Percentiles rank a stretch among this genome's conserved stretches.
These are phyloP conservation scores for Zaprionus nigranus DNA, from an alignment of 1,140 invertebrate genomes.

Conservation along the genomic window DNA sequence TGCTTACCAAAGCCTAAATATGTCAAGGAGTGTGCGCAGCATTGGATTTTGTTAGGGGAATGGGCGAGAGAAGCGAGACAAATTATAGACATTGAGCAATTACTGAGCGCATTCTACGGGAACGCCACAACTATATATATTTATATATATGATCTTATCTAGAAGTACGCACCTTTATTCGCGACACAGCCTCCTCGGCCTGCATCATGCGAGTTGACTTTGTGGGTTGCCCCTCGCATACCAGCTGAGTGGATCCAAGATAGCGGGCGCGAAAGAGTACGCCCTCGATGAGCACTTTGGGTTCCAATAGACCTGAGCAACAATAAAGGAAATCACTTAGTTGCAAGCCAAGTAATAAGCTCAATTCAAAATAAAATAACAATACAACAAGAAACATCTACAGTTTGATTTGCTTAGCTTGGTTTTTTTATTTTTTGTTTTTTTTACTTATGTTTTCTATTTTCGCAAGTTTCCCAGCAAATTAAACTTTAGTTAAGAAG, in stretches of 20 bases:
- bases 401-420: constrained; percentile 11
- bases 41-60: constrained; percentile 35
- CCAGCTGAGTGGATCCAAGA: constrained; percentile 98
- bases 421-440: background rate
- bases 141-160: background rate
- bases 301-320: constrained; percentile 90
- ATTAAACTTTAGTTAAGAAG: background rate
- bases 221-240: constrained; percentile 98
- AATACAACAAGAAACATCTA: background rate
- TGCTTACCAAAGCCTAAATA: constrained; percentile 77
- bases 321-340: constrained; percentile 5
- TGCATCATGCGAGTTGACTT: constrained; percentile 99
- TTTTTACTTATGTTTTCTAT: background rate
- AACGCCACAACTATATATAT: constrained; percentile 1
- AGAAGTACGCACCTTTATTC: constrained; percentile 94
- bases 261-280: constrained; percentile 98
- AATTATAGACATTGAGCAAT: constrained; percentile 37
- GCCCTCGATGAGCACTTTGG: constrained; percentile 99
- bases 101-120: constrained; percentile 31
- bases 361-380: constrained; percentile 70
- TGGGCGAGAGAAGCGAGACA: constrained; percentile 45
- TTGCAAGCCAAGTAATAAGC: background rate
- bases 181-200: constrained; percentile 99
- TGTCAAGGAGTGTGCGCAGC: constrained; percentile 56
- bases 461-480: background rate